A percentile compares a stretch with the other conserved stretches of the same genome.
These are phyloP conservation scores for Denticeps clupeoides DNA, from an alignment of 2,797 vertebrate species.

Conservation along the genomic window DNA sequence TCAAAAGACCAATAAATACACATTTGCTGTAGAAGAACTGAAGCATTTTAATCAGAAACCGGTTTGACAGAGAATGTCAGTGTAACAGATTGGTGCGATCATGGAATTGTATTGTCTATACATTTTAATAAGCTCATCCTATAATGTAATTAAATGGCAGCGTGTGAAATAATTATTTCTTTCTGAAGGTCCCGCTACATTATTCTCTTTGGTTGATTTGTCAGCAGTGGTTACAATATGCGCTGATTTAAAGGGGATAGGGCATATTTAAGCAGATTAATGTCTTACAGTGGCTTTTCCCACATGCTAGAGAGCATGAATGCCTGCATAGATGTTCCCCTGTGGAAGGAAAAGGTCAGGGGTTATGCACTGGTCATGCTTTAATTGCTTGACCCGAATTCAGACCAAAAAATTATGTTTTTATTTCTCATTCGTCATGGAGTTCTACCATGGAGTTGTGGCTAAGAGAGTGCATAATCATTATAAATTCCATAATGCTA, in stretches of 20 bases:
- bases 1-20: constrained; percentile 19
- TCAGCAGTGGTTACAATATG: constrained; percentile 15
- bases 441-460: too few species aligned
- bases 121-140: too few species aligned
- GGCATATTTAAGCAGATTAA: constrained; percentile 24
- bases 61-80: not conserved
- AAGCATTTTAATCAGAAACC: constrained; percentile 24
- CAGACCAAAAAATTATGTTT: too few species aligned
- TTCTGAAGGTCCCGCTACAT: not conserved
- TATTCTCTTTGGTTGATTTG: constrained; percentile 4
- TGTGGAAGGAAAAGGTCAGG: constrained; percentile 9
- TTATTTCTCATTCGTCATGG: too few species aligned
- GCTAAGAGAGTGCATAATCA: too few species aligned
- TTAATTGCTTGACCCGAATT: constrained; percentile 12
- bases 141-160: too few species aligned
- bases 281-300: constrained; percentile 22
- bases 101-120: too few species aligned
- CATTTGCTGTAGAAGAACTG: constrained; percentile 16
- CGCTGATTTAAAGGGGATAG: constrained; percentile 15
- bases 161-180: too few species aligned
- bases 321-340: constrained; percentile 13
- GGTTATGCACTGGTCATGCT: constrained; percentile 5
- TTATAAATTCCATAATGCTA: too few species aligned
- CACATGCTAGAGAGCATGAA: constrained; percentile 12
- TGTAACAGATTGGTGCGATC: too few species aligned